These are phyloP conservation scores for Halyomorpha halys DNA, from an alignment of 1,140 invertebrate species.

Conservation along the genomic window DNA sequence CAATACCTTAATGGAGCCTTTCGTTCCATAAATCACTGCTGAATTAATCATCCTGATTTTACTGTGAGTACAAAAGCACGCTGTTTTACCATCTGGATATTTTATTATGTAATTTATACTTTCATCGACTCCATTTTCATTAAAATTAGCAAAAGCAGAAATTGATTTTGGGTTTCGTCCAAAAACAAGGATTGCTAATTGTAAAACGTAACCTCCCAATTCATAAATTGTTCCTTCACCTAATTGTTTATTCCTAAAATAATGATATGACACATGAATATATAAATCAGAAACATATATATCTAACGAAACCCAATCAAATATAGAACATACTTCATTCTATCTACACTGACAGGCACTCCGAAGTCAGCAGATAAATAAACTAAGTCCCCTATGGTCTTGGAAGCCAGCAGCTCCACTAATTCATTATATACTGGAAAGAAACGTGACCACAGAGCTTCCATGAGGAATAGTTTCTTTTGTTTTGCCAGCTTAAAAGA, in stretches of 20 bases:
- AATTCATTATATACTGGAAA: conserved; percentile 15
- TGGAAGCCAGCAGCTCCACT: not conserved
- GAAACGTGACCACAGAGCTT: conserved; percentile 3
- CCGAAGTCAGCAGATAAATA: not conserved
- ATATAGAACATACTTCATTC: not conserved
- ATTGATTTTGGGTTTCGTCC: not conserved
- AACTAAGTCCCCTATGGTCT: not conserved
- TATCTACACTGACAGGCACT: not conserved
- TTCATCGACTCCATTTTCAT: not conserved
- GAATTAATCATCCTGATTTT: not conserved
- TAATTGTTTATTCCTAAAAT: not conserved
- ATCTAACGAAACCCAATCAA: not conserved
- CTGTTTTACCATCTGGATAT: not conserved
- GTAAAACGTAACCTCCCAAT: not conserved
- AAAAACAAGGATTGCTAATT: not conserved
- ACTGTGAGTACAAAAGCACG: not conserved
- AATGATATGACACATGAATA: not conserved
- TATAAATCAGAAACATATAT: not conserved
- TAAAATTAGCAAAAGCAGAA: not conserved
- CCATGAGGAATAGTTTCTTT: conserved; percentile 2
- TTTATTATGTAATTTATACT: not conserved
- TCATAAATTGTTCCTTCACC: conserved; percentile 5
- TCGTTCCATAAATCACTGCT: not conserved
- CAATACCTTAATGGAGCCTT: not conserved
- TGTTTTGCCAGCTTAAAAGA: conserved; percentile 4